Percentiles rank a stretch among this genome's conserved stretches.
phyloP scores from a whole-genome alignment of 2,113 vertebrate genomes.

The Peromyscus polionotus region DNA sequence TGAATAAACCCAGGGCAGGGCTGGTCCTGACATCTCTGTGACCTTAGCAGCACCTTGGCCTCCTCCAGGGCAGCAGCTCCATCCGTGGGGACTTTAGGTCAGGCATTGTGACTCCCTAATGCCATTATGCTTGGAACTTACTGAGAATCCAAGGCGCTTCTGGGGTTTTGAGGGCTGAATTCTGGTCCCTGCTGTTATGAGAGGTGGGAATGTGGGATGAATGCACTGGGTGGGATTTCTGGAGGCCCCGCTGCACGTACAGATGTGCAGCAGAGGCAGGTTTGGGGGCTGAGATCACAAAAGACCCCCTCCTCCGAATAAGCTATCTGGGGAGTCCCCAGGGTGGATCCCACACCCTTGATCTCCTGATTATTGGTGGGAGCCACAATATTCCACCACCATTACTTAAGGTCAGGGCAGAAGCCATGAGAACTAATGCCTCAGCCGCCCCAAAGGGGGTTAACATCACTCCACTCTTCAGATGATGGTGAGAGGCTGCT shows the following conservation, averaged over 20 bases:
- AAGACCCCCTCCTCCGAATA: neutral
- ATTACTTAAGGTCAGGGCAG: neutral
- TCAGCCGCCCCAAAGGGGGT: accelerated
- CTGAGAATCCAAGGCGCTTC: neutral
- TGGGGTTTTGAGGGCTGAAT: neutral
- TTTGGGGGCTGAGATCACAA: neutral
- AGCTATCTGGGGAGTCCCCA: neutral
- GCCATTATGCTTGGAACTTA: neutral
- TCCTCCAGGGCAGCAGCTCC: neutral
- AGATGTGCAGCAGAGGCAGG: neutral
- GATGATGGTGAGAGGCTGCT: neutral
- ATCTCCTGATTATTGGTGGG: neutral
- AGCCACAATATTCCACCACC: neutral
- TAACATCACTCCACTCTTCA: neutral
- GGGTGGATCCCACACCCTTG: neutral
- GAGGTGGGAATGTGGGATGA: neutral
- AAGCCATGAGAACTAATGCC: neutral
- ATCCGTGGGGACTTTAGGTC: too few species aligned
- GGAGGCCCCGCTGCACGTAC: neutral
- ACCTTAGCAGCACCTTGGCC: neutral
- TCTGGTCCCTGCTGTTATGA: neutral
- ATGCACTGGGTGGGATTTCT: neutral
- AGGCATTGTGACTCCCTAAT: neutral
- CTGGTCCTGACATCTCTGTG: neutral
- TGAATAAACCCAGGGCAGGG: neutral